Conservation (phyloP, 2,888 invertebrate species). For the Rhodophaea formosa region DNA sequence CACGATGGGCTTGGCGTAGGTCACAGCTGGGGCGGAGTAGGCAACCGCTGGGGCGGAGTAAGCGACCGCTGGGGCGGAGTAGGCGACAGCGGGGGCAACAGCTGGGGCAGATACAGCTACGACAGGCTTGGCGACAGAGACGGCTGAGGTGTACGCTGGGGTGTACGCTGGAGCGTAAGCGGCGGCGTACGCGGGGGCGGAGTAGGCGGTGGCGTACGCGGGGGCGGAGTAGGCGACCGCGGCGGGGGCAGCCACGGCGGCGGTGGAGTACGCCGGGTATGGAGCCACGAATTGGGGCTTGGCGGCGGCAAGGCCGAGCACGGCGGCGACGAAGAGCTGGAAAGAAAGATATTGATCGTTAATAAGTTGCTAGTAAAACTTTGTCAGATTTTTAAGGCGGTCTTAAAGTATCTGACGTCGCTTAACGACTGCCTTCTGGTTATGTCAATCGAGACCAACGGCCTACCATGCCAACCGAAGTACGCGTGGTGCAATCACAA, state of each 20-base stretch:
- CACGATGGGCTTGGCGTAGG: constrained; percentile 24
- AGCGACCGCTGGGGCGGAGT: constrained; percentile 16
- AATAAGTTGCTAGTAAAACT: no score
- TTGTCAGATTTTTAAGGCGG: no score
- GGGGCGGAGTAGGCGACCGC: constrained; percentile 8
- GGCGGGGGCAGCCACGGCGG: constrained; percentile 9
- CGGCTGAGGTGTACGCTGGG: constrained; percentile 7
- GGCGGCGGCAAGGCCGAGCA: constrained; percentile 26
- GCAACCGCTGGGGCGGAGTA: constrained; percentile 16
- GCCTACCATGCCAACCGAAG: no score
- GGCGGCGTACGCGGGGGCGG: constrained; percentile 18
- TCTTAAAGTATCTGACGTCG: no score
- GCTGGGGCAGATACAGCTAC: constrained; percentile 15
- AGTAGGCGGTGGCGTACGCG: constrained; percentile 16
- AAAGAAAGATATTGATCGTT: constrained; percentile 8
- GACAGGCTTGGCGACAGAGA: constrained; percentile 14
- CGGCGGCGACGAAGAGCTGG: constrained; percentile 25
- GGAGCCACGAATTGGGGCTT: constrained; percentile 23
- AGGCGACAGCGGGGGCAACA: constrained; percentile 17
- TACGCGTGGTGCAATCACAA: no score
- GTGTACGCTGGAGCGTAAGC: constrained; percentile 20
- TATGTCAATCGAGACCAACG: no score
- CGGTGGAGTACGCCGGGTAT: constrained; percentile 5
- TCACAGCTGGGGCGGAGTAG: constrained; percentile 18
- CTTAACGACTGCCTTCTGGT: no score